Evolutionary conservation across 2,113 vertebrate genomes (phyloP).

Genomic region (Microcebus tavaratra): DNA sequence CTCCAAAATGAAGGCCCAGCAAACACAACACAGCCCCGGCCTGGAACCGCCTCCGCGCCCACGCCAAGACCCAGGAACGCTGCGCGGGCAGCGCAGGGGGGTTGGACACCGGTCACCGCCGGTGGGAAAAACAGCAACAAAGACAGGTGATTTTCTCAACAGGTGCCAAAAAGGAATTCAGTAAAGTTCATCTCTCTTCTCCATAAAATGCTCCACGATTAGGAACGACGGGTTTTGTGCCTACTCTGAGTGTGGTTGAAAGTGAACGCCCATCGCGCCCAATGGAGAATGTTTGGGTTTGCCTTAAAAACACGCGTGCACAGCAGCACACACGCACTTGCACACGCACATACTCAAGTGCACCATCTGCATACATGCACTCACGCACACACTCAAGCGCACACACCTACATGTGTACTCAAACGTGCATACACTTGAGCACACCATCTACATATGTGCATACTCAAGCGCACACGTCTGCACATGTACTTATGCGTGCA

Average conservation of each 20-base stretch:
- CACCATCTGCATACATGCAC: too few species aligned
- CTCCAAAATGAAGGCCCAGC: not conserved
- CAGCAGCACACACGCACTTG: too few species aligned
- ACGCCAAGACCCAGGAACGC: not conserved
- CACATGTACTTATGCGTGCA: too few species aligned
- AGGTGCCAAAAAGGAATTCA: not conserved
- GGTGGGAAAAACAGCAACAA: not conserved
- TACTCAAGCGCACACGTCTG: too few species aligned
- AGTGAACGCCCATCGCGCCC: not conserved
- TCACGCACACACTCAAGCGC: too few species aligned
- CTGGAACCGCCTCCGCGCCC: fast-evolving
- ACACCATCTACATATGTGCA: not conserved
- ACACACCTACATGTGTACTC: too few species aligned
- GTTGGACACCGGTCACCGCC: not conserved
- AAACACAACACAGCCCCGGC: fast-evolving
- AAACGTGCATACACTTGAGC: too few species aligned
- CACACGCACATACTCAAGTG: too few species aligned
- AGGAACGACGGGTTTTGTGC: not conserved
- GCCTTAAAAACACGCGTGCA: not conserved
- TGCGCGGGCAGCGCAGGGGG: not conserved
- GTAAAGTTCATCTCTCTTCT: not conserved
- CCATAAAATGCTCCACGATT: fast-evolving
- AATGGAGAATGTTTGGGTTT: fast-evolving
- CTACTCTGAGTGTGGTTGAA: fast-evolving
- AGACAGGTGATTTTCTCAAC: not conserved